Conservation (phyloP, 2,888 invertebrate genomes). For the Sminthurinus aureus region DNA sequence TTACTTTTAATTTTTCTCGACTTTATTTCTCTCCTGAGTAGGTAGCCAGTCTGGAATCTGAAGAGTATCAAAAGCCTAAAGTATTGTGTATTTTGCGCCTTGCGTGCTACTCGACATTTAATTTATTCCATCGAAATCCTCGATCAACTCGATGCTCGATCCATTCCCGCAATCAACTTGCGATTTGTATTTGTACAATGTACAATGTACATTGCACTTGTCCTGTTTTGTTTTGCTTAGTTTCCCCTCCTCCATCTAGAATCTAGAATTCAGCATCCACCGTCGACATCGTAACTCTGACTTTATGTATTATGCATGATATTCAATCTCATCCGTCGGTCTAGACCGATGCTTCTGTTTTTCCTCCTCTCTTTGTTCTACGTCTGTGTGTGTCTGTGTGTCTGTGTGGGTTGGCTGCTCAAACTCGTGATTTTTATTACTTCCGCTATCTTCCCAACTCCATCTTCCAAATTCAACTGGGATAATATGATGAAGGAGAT, state of each 20-base stretch:
- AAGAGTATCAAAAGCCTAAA: too few species aligned
- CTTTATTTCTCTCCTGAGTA: conserved; percentile 4
- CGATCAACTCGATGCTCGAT: background rate
- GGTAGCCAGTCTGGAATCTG: too few species aligned
- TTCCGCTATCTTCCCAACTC: conserved; percentile 1
- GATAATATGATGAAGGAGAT: background rate
- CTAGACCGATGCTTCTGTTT: too few species aligned
- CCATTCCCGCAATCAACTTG: conserved; percentile 7
- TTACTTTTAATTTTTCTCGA: background rate
- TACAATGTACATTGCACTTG: too few species aligned
- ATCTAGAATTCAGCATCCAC: too few species aligned
- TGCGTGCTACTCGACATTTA: background rate
- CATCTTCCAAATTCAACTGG: background rate
- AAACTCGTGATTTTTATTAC: conserved; percentile 3
- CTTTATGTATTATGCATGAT: background rate
- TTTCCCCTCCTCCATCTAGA: background rate
- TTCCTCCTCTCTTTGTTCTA: too few species aligned
- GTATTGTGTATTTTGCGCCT: too few species aligned
- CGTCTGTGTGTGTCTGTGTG: too few species aligned
- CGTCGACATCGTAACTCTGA: background rate
- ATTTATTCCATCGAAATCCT: conserved; percentile 18
- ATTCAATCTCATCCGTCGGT: background rate
- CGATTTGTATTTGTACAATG: background rate
- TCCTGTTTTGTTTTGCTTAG: background rate
- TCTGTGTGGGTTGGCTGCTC: background rate